Evolutionary conservation across 2,888 invertebrate genomes (phyloP).

Genomic region (Psylliodes chrysocephalus): DNA sequence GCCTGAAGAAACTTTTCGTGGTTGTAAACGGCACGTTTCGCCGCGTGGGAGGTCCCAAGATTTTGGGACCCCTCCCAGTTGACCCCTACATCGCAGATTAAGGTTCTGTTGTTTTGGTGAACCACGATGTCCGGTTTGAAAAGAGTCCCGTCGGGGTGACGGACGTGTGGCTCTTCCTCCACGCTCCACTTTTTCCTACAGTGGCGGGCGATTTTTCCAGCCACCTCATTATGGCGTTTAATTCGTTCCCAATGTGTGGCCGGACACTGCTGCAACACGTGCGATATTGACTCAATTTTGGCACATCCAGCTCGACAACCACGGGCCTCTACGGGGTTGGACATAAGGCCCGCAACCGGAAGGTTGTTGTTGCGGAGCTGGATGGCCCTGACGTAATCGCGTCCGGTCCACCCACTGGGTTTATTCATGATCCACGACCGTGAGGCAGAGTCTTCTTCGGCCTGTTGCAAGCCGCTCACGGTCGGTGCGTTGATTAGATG

Average conservation of each 20-base stretch:
- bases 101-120: not conserved
- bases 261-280: too few species aligned
- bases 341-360: constrained; percentile 26
- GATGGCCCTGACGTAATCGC: too few species aligned
- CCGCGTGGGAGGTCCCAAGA: too few species aligned
- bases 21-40: constrained; percentile 34
- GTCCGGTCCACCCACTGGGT: too few species aligned
- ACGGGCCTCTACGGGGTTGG: constrained; percentile 13
- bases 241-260: constrained; percentile 29
- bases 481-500: not conserved
- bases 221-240: constrained; percentile 41
- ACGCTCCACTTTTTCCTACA: constrained; percentile 28
- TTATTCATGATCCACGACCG: constrained; percentile 24
- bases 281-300: not conserved
- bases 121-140: too few species aligned
- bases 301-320: too few species aligned
- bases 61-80: not conserved
- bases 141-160: constrained; percentile 38
- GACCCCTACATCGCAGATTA: too few species aligned
- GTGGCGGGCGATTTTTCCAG: constrained; percentile 29
- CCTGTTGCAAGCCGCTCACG: not conserved
- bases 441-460: too few species aligned
- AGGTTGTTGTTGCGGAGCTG: too few species aligned
- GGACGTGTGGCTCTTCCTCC: constrained; percentile 44
- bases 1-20: constrained; percentile 32